These are phyloP conservation scores for Equus przewalskii DNA, from an alignment of 2,113 vertebrate species.

Conservation along the genomic window DNA sequence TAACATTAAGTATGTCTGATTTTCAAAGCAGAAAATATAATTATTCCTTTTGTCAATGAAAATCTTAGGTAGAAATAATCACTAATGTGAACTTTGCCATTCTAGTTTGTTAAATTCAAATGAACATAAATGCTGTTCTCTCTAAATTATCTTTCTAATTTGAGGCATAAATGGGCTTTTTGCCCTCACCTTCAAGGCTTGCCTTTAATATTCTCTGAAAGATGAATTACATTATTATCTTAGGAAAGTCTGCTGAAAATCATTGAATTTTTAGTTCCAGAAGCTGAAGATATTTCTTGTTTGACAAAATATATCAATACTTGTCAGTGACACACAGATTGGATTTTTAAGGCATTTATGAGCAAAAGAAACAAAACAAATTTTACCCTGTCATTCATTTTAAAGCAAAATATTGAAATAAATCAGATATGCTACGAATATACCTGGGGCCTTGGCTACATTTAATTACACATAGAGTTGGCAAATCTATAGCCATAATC, in stretches of 20 bases:
- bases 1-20: conserved; percentile 60
- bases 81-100: conserved; percentile 62
- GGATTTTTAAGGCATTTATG: conserved; percentile 81
- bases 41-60: conserved; percentile 72
- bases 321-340: conserved; percentile 81
- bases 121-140: conserved; percentile 65
- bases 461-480: conserved; percentile 42
- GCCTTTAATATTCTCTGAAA: conserved; percentile 83
- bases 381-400: conserved; percentile 61
- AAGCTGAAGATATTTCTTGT: conserved; percentile 83
- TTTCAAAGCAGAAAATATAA: conserved; percentile 61
- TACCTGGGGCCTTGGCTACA: conserved; percentile 23
- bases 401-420: conserved; percentile 74
- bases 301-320: conserved; percentile 86
- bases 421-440: conserved; percentile 59
- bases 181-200: conserved; percentile 79
- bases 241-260: conserved; percentile 81
- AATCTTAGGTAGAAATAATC: conserved; percentile 62
- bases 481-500: conserved; percentile 13
- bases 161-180: conserved; percentile 75
- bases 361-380: conserved; percentile 78
- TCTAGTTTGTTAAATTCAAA: conserved; percentile 77
- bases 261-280: conserved; percentile 79
- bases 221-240: conserved; percentile 87
- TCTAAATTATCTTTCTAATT: conserved; percentile 81